Base-by-base conservation (phyloP, 92 coral and sea anemone genomes). In the Umimayanthus kanabou region DNA sequence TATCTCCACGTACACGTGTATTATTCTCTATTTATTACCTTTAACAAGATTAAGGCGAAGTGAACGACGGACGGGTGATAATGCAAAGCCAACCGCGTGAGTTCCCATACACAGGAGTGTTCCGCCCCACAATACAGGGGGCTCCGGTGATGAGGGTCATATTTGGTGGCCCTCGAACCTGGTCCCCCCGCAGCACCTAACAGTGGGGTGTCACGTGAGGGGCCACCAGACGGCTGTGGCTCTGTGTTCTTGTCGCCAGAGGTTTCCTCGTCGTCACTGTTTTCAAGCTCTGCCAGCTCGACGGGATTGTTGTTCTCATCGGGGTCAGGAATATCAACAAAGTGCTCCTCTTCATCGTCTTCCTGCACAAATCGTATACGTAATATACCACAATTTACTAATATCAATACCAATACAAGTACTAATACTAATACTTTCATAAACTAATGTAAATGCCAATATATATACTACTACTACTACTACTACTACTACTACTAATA, bases 331-430 rank as follows among this genome's bases (percentile, higher is more conserved):
- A 80, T 76, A 81, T 96, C 98, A 26, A 92, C 90, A 69, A 95
- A 97, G 77, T 97, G 98, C 45, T 97, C 99, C 72, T 97, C 99
- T 2, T 96, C 99, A 78, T 95, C 99, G 33, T 92, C 94, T 76
- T 95, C 98, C 98, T 97, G 73, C 33, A 45, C 39, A 20, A 71
- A 77, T 22, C 45, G 75, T 1, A 33, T 45, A 23, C 9, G 9
- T 26, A 30, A 22, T 6, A 70, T 72, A 26, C 7, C 15, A 9
- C 40, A 30, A 71, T 71, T 61, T 71, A 71, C 39, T 15, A 57
- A 57, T 57, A 57, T 0, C 10, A 8, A 10, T 53, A 53, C 45
- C 45, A 42, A 42, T 4, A 42, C 50, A 0, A 53, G 14, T 53
- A 11, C 0, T 53, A 11, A 53, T 53, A 53, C 18, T 9, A 50